Evolutionary conservation across 1,140 invertebrate genomes (phyloP).

Genomic region (Leguminivora glycinivorella): DNA sequence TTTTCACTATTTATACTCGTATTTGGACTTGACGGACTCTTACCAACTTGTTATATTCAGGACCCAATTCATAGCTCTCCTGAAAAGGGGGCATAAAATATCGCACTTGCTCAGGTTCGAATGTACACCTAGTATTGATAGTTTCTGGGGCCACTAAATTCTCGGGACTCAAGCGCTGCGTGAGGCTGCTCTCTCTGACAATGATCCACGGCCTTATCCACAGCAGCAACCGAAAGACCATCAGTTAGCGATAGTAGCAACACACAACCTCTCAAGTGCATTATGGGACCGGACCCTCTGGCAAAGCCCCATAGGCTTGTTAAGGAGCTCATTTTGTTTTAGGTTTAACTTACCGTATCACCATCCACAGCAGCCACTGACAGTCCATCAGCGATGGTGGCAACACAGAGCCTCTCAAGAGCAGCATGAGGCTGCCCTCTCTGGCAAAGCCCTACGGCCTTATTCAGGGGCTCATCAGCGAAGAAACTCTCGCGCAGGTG

Average conservation of each 20-base stretch:
- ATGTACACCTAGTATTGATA: too few species aligned
- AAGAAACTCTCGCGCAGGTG: constrained; percentile 87
- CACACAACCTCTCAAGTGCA: constrained; percentile 79
- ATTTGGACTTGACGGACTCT: too few species aligned
- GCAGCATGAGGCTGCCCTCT: constrained; percentile 83
- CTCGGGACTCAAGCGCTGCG: constrained; percentile 85
- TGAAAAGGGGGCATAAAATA: too few species aligned
- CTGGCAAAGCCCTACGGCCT: constrained; percentile 84
- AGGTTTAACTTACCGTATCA: constrained; percentile 72
- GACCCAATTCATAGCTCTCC: too few species aligned
- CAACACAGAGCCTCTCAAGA: constrained; percentile 85
- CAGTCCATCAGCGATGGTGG: constrained; percentile 82
- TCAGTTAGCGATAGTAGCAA: constrained; percentile 84
- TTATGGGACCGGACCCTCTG: constrained; percentile 82
- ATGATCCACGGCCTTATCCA: constrained; percentile 81
- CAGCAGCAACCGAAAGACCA: constrained; percentile 85
- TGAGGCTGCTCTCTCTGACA: constrained; percentile 84
- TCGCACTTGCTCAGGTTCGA: too few species aligned
- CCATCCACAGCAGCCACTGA: constrained; percentile 83
- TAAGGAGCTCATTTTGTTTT: neutral
- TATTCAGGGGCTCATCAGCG: constrained; percentile 89
- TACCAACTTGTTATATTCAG: too few species aligned
- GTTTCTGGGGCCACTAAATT: too few species aligned
- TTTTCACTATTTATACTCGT: too few species aligned
- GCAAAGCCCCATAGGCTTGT: constrained; percentile 77